Conservation (phyloP, 1,140 invertebrate genomes). For the Drosophila fuyamai region DNA sequence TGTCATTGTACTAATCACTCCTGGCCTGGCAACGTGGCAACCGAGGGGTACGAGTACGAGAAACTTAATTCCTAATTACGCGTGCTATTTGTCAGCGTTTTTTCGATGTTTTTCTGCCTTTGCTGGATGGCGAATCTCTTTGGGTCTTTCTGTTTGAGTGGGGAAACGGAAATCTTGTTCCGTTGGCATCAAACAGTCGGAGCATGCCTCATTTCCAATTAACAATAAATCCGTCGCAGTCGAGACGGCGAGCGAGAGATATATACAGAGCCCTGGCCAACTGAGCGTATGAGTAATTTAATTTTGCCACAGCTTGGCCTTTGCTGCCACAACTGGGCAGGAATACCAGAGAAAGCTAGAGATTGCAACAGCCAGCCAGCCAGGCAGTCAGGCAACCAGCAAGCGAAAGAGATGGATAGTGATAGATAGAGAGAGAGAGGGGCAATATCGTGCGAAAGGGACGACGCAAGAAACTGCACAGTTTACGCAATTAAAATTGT, state of each 20-base stretch:
- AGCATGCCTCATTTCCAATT: slow-evolving; percentile 81
- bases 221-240: slow-evolving; percentile 79
- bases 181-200: slow-evolving; percentile 75
- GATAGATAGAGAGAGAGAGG: neutral
- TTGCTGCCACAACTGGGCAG: slow-evolving; percentile 57
- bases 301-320: slow-evolving; percentile 77
- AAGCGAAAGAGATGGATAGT: slow-evolving; percentile 7
- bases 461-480: slow-evolving; percentile 56
- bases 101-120: slow-evolving; percentile 42
- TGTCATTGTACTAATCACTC: slow-evolving; percentile 63
- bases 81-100: slow-evolving; percentile 79
- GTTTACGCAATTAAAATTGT: slow-evolving; percentile 82
- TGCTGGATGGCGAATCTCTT: neutral
- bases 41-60: slow-evolving; percentile 31
- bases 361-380: slow-evolving; percentile 8
- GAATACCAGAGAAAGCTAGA: slow-evolving; percentile 24
- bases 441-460: slow-evolving; percentile 10
- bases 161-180: slow-evolving; percentile 71
- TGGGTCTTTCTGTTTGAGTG: slow-evolving; percentile 50
- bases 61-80: slow-evolving; percentile 81
- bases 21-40: slow-evolving; percentile 11
- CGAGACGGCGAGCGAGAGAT: slow-evolving; percentile 23
- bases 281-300: slow-evolving; percentile 81
- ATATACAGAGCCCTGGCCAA: slow-evolving; percentile 51
- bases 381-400: neutral